A percentile compares a stretch with the other conserved stretches of the same genome.
Evolutionary conservation across 2,113 vertebrate species (phyloP).

Genomic region (Brachionichthys hirsutus): DNA sequence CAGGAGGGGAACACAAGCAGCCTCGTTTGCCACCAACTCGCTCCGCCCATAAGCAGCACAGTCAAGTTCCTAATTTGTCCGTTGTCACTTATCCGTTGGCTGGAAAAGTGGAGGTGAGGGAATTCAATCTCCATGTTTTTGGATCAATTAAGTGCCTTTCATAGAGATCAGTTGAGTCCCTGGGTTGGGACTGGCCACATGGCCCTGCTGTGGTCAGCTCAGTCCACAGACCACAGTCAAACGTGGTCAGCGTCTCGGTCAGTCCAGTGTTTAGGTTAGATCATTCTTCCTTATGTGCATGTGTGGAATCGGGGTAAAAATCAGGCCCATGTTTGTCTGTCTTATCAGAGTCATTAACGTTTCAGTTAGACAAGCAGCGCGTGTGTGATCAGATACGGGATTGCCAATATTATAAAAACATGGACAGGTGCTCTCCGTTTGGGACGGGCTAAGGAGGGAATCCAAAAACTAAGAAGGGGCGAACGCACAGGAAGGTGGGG

Average conservation of each 20-base stretch:
- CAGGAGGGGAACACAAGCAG: constrained; percentile 56
- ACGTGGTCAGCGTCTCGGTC: constrained; percentile 62
- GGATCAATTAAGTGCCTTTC: constrained; percentile 57
- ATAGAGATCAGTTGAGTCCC: constrained; percentile 58
- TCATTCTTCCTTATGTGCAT: constrained; percentile 32
- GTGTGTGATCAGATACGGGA: constrained; percentile 27
- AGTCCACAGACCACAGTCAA: constrained; percentile 58
- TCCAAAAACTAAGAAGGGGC: constrained; percentile 17
- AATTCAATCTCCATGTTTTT: constrained; percentile 28
- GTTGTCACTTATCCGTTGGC: constrained; percentile 41
- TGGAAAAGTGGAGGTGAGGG: constrained; percentile 19
- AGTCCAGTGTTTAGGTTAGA: constrained; percentile 74
- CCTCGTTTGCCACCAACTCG: constrained; percentile 47
- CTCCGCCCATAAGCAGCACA: constrained; percentile 50
- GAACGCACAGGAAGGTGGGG: constrained; percentile 17
- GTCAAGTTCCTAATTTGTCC: constrained; percentile 60
- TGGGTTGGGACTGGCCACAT: constrained; percentile 45
- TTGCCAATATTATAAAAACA: constrained; percentile 29
- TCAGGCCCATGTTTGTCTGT: constrained; percentile 50
- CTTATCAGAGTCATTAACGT: constrained; percentile 67
- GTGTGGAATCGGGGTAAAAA: not conserved
- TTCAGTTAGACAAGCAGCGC: constrained; percentile 61
- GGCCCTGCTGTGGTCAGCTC: constrained; percentile 29
- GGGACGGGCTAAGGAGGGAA: constrained; percentile 25
- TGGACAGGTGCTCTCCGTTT: constrained; percentile 19